Evolutionary conservation across 2,797 vertebrate species (phyloP), one percentile per base, ranked within the genome.

Genomic region (Gila robusta): DNA sequence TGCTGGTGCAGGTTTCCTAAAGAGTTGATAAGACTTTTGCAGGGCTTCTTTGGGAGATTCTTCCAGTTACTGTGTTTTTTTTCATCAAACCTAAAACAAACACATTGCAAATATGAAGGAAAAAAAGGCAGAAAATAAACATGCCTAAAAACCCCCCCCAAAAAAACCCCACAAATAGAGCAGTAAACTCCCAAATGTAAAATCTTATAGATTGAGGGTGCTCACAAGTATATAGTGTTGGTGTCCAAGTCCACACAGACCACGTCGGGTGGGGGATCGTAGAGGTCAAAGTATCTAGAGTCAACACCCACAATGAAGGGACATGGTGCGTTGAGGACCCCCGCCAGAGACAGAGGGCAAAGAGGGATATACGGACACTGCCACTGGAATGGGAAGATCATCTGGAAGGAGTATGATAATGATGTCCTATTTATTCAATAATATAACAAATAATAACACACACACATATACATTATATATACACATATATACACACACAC

Each of bases 311-410:
- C 98, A 88, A 99, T 98, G 88, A 99, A 99, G 0, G 98, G 98
- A 87, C 96, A 88, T 1, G 98, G 98, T 44, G 98, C 98, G 47
- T 97, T 99, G 87, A 99, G 97, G 89, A 99, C 97, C 7, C 94
- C 97, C 1, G 97, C 97, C 86, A 99, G 94, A 79, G 97, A 99
- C 2, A 99, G 96, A 54, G 98, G 98, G 89, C 98, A 99, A 73
- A 99, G 96, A 2, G 98, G 98, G 87, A 99, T 98, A 92, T 99
- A 99, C 0, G 98, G 98, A 93, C 98, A 99, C 88, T 99, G 97
- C 98, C 98, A 99, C 93, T 99, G 98, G 95, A 99, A 99, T 70
- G 98, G 98, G 92, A 99, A 99, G 92, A 99, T 97, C 97, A 99
- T 99, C 98, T 99, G 91, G 88, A 92, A 85, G 56, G 64, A 81